Evolutionary conservation across 1,140 invertebrate species (phyloP).

Genomic region (Drosophila arizonae): DNA sequence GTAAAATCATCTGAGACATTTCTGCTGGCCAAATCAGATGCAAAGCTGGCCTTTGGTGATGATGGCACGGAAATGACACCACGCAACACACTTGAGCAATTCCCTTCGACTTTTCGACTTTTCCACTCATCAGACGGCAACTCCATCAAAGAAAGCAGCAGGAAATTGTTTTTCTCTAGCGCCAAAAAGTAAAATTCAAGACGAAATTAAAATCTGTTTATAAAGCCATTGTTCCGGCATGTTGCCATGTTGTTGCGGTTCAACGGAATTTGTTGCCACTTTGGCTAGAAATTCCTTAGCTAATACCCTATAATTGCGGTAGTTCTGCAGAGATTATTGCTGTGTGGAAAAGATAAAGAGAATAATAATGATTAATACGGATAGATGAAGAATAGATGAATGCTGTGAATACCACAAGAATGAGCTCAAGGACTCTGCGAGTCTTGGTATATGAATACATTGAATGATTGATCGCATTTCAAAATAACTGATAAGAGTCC

Average conservation of each 20-base stretch:
- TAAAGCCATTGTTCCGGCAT: conserved; percentile 73
- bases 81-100: conserved; percentile 2
- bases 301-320: conserved; percentile 1
- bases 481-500: no score
- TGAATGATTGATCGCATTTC: no score
- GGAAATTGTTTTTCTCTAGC: conserved; percentile 69
- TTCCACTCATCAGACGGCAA: background rate
- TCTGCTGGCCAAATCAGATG: conserved; percentile 22
- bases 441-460: no score
- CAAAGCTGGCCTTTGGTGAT: background rate
- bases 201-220: conserved; percentile 75
- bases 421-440: no score
- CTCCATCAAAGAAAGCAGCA: conserved; percentile 54
- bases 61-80: conserved; percentile 26
- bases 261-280: conserved; percentile 30
- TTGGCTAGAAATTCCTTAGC: conserved; percentile 9
- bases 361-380: no score
- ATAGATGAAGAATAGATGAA: no score
- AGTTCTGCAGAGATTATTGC: no score
- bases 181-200: conserved; percentile 24
- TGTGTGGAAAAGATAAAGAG: no score
- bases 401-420: no score
- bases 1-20: background rate
- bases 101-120: background rate
- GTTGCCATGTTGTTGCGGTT: conserved; percentile 31